Base-by-base conservation (phyloP, 1,140 invertebrate genomes). In the Potamilus streckersoni region DNA sequence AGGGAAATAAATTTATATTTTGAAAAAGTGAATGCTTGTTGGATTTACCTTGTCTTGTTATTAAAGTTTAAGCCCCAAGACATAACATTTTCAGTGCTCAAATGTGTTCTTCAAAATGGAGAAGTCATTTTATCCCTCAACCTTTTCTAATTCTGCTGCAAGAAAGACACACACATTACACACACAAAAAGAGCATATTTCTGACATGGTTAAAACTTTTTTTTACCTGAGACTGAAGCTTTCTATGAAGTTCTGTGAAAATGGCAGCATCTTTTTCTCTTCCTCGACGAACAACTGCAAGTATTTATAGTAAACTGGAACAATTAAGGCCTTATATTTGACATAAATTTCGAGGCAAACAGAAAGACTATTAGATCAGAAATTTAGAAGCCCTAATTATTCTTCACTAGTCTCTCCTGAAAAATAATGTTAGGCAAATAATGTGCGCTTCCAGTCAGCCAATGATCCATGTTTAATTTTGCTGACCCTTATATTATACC, bases 171-270 rank as follows among this genome's bases (percentile, higher is more conserved):
- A 66, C 11, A 66, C 27, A 55, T 5, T 49, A 31, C 14, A 71
- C 14, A 57, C 19, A 20, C 23, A 31, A 31, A 2, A 3, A 31
- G 27, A 31, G 27, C 1, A 31, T 31, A 31, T 31, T 31, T 31
- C 27, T 31, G 27, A 31, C 27, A 31, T 2, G 27, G 27, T 31
- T 31, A 1, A 31, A 2, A 2, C 23, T 23, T 31, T 31, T 4
- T 31, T 67, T 65, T 60, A 87, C 87, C 80, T 88, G 86, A 20
- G 85, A 80, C 69, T 89, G 83, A 15, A 89, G 79, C 73, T 85
- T 87, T 56, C 88, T 82, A 74, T 88, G 84, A 60, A 87, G 76
- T 67, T 88, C 86, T 15, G 84, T 79, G 76, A 89, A 85, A 3
- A 74, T 70, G 59, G 83, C 84, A 20, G 85, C 87, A 81, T 87